Base-by-base conservation (phyloP, 2,888 invertebrate genomes). In the Cephalotes varians region DNA sequence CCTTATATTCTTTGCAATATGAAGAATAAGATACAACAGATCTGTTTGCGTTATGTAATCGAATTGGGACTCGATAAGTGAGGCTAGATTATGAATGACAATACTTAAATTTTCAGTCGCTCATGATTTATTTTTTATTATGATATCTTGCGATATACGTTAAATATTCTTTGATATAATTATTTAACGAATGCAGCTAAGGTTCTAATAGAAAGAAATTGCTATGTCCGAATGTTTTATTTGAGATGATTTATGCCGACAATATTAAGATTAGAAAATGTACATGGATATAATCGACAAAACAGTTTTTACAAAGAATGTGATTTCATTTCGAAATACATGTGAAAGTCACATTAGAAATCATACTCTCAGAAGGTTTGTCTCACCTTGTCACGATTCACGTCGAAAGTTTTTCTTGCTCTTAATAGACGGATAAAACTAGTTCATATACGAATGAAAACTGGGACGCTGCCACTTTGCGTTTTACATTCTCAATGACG, bases 391-490 rank as follows among this genome's bases (percentile, higher is more conserved):
- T 74, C 81, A 67, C 67, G 71, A 67, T 77, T 77, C 73, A 74
- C 72, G 76, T 84, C 60, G 74, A 67, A 76, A 81, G 82, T 87
- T 88, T 77, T 77, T 51, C 51, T 76, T 18, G 44, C 54, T 77
- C 67, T 54, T 69, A 56, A 77, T 34, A 67, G 40, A 44, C 21
- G 44, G 12, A 69, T 56, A 44, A 56, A 79, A 79, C 77, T 79
- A 71, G 77, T 79, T 79, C 56, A 34, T 44, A 21, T 69, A 34
- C 77, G 54, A 21, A 81, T 37, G 77, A 76, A 88, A 87, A 88
- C 87, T 87, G 60, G 88, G 85, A 71, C 67, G 64, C 49, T 54
- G 51, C 82, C 44, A 80, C 72, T 82, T 80, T 82, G 83, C 83
- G 64, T 77, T 71, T 79, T 84, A 67, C 49, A 56, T 82, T 73